Conservation (phyloP, 2,888 invertebrate genomes). For the Limnephilus marmoratus region DNA sequence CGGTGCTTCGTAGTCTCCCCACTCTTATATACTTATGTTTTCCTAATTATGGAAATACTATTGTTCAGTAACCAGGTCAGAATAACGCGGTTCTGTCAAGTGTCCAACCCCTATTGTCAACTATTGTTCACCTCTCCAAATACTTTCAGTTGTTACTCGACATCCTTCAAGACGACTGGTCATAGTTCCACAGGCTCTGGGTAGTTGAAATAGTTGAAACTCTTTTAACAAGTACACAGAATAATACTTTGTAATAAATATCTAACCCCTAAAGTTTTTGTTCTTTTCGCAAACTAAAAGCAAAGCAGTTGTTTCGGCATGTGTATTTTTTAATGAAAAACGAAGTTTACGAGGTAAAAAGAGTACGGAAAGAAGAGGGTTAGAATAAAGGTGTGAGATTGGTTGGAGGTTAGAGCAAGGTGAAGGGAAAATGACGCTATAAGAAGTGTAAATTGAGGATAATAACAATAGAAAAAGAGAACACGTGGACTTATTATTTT, state of each 20-base stretch:
- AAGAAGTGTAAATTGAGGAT: not conserved
- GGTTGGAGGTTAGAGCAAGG: not conserved
- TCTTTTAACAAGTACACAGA: not conserved
- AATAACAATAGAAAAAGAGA: not conserved
- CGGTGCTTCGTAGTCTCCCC: no score
- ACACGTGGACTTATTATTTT: conserved; percentile 2
- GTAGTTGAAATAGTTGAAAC: no score
- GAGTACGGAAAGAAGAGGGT: not conserved
- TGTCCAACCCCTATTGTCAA: not conserved
- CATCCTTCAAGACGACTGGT: not conserved
- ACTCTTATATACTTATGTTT: no score
- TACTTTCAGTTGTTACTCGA: not conserved
- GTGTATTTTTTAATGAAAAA: not conserved
- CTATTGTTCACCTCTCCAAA: not conserved
- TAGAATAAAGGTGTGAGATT: not conserved
- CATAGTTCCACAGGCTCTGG: not conserved
- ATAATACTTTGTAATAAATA: not conserved
- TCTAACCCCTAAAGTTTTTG: not conserved
- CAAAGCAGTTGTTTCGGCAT: not conserved
- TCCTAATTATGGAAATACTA: no score
- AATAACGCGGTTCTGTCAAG: not conserved
- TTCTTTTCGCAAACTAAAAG: not conserved
- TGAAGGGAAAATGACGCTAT: not conserved
- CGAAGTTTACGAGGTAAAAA: not conserved
- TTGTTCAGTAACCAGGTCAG: not conserved